Evolutionary conservation across 2,113 vertebrate species (phyloP).

Genomic region (Perca flavescens): DNA sequence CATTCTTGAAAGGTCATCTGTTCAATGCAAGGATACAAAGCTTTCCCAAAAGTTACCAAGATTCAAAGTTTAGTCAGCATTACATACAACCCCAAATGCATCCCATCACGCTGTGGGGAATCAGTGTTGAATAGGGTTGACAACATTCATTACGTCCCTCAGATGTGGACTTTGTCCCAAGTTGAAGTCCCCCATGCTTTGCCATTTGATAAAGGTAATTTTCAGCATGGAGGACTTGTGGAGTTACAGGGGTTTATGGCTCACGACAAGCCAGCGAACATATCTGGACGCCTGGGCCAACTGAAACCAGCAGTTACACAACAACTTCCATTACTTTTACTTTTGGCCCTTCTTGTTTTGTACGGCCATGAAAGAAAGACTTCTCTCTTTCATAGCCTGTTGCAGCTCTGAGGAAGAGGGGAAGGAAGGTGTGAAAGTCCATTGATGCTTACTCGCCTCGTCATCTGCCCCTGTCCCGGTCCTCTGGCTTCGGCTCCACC

Average conservation of each 20-base stretch:
- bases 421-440: slow-evolving; percentile 71
- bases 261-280: not conserved
- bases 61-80: not conserved
- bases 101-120: not conserved
- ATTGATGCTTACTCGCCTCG: slow-evolving; percentile 82
- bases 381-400: slow-evolving; percentile 51
- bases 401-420: slow-evolving; percentile 68
- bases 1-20: not conserved
- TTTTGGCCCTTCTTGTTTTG: slow-evolving; percentile 1
- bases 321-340: not conserved
- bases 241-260: not conserved
- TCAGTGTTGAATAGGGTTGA: not conserved
- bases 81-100: not conserved
- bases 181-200: not conserved
- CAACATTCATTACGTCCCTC: not conserved
- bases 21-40: not conserved
- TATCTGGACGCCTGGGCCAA: not conserved
- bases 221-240: not conserved
- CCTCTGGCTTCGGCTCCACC: slow-evolving; percentile 35
- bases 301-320: slow-evolving; percentile 1
- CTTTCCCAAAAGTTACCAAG: not conserved
- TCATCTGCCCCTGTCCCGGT: slow-evolving; percentile 42
- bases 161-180: not conserved
- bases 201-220: not conserved
- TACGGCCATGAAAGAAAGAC: too few relatives aligned